A percentile compares a stretch with the other conserved stretches of the same genome.
These are phyloP conservation scores for Megaceryle alcyon DNA, from an alignment of 2,797 vertebrate species.

Conservation along the genomic window DNA sequence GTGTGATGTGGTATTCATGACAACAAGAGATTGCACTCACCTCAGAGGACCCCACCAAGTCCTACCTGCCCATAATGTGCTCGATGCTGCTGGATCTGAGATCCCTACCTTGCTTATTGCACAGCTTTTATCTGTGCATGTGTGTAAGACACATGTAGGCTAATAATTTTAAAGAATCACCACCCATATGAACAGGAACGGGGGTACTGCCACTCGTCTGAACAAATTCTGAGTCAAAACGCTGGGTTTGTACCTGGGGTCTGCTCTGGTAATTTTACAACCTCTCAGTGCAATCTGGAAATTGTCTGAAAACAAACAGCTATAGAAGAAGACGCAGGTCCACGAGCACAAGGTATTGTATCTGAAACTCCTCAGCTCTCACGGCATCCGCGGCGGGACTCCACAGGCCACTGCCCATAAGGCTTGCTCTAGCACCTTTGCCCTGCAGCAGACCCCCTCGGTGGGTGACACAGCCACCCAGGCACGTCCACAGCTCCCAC, in stretches of 20 bases:
- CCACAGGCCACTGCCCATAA: neutral
- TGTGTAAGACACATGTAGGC: neutral
- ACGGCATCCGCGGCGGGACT: fast-evolving
- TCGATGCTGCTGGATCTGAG: neutral
- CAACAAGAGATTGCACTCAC: neutral
- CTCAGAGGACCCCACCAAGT: neutral
- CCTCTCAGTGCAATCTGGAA: neutral
- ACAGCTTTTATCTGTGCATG: neutral
- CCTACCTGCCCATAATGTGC: neutral
- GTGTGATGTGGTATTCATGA: neutral
- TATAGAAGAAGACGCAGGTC: neutral
- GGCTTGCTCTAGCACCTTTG: neutral
- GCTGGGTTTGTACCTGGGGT: neutral
- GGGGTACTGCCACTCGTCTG: neutral
- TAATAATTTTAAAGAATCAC: neutral
- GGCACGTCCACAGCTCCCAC: neutral
- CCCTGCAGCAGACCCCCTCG: neutral
- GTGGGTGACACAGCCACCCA: neutral
- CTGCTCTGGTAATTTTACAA: neutral
- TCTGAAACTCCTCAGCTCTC: neutral
- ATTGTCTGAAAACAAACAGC: neutral
- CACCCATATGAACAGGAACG: neutral
- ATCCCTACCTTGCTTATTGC: neutral
- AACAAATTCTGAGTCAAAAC: neutral
- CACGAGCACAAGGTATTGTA: neutral